Percentiles rank a stretch among this genome's conserved stretches.
Conservation (phyloP, 2,888 invertebrate species). For the Stramonita haemastoma region DNA sequence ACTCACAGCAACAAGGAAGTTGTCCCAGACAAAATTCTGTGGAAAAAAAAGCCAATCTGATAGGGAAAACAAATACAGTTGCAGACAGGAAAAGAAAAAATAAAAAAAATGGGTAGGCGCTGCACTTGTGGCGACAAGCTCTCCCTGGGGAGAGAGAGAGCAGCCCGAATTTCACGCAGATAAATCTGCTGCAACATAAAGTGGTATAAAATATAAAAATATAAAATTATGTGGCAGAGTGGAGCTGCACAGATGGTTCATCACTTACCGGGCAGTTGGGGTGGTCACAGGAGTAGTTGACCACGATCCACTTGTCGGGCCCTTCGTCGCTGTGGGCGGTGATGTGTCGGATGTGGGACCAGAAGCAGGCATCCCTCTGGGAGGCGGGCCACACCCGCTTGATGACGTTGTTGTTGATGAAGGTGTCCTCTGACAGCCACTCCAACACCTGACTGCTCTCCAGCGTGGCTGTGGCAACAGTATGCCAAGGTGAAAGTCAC, state of each 20-base stretch:
- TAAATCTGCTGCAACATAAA: too few species aligned
- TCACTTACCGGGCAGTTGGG: slow-evolving; percentile 88
- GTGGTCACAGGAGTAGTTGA: slow-evolving; percentile 95
- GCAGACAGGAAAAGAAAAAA: too few species aligned
- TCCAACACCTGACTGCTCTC: slow-evolving; percentile 97
- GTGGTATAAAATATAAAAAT: too few species aligned
- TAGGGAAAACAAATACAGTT: too few species aligned
- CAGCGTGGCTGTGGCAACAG: slow-evolving; percentile 84
- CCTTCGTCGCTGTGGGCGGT: slow-evolving; percentile 81
- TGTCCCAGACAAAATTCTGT: too few species aligned
- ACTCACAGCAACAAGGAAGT: too few species aligned
- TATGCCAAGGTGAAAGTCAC: neutral
- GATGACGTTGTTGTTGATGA: slow-evolving; percentile 92
- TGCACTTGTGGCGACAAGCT: too few species aligned
- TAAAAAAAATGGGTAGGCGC: too few species aligned
- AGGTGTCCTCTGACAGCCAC: slow-evolving; percentile 90
- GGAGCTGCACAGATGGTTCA: neutral
- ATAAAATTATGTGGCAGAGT: too few species aligned
- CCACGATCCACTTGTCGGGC: slow-evolving; percentile 94
- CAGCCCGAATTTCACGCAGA: too few species aligned
- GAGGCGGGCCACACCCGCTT: slow-evolving; percentile 99
- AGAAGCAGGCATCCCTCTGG: slow-evolving; percentile 97
- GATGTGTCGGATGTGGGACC: slow-evolving; percentile 92
- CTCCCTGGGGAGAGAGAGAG: too few species aligned
- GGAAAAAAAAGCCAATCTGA: too few species aligned